Percentiles rank a stretch among this genome's conserved stretches.
These are phyloP conservation scores for Sinocyclocheilus anophthalmus DNA, from an alignment of 2,113 vertebrate species.

Conservation along the genomic window DNA sequence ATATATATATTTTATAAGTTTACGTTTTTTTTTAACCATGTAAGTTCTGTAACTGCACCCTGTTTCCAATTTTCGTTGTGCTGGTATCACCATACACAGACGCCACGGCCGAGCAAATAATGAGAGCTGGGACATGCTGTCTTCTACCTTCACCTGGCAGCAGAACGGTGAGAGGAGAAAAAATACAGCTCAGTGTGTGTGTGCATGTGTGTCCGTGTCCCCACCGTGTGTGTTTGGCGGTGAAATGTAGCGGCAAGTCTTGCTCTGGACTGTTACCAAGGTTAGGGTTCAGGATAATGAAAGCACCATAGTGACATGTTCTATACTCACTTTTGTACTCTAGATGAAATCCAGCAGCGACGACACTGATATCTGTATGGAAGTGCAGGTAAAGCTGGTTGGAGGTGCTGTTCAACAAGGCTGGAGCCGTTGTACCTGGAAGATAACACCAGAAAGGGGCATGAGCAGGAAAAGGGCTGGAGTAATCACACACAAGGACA, in stretches of 20 bases:
- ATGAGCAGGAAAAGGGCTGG: neutral
- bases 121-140: neutral
- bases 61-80: neutral
- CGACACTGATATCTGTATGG: constrained; percentile 97
- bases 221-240: constrained; percentile 16
- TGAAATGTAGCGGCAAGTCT: constrained; percentile 46
- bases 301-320: constrained; percentile 11
- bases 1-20: no score
- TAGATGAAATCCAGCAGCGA: constrained; percentile 95
- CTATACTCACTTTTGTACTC: constrained; percentile 94
- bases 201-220: constrained; percentile 47
- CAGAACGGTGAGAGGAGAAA: neutral
- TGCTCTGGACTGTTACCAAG: constrained; percentile 37
- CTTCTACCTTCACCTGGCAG: constrained; percentile 18
- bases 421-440: constrained; percentile 93
- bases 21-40: neutral
- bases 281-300: constrained; percentile 27
- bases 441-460: constrained; percentile 50
- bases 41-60: neutral
- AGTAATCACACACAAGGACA: constrained; percentile 8
- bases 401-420: constrained; percentile 94
- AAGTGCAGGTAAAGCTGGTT: constrained; percentile 98
- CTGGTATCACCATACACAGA: neutral
- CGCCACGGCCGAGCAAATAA: neutral
- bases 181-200: neutral